Percentiles rank a stretch among this genome's conserved stretches.
phyloP scores from a whole-genome alignment of 2,113 vertebrate genomes.

The Heteronetta atricapilla region DNA sequence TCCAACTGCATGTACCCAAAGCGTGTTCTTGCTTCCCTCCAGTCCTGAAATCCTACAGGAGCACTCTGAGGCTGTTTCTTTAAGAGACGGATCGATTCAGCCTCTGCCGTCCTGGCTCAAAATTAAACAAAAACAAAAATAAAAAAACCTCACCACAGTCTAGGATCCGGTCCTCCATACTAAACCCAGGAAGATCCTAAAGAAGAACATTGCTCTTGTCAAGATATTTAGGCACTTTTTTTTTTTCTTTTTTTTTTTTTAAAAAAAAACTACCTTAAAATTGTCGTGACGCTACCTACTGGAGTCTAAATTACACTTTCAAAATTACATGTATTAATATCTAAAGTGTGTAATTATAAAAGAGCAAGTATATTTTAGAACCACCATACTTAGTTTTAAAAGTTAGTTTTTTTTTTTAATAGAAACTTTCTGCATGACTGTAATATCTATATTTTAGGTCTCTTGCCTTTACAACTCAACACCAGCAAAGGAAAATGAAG shows the following conservation, averaged over 20 bases:
- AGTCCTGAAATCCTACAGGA: neutral
- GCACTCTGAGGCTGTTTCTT: neutral
- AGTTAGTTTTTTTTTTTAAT: neutral
- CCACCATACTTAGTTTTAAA: neutral
- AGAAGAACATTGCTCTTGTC: neutral
- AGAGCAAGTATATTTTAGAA: slow-evolving; percentile 28
- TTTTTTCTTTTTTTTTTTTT: neutral
- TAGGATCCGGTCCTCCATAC: neutral
- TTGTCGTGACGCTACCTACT: neutral
- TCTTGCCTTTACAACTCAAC: neutral
- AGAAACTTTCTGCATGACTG: neutral
- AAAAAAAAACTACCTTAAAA: slow-evolving; percentile 16
- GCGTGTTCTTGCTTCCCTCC: neutral
- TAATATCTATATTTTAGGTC: neutral
- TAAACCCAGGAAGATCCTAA: neutral
- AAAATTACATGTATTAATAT: slow-evolving; percentile 58
- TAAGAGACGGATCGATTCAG: neutral
- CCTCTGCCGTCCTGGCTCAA: neutral
- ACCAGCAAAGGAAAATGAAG: neutral
- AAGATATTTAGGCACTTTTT: slow-evolving; percentile 22
- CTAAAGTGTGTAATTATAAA: slow-evolving; percentile 31
- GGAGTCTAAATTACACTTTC: slow-evolving; percentile 35
- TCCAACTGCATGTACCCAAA: neutral
- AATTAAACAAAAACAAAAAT: neutral
- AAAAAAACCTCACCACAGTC: neutral